Evolutionary conservation across 2,113 vertebrate genomes (phyloP), one percentile per base, ranked within the genome.

Genomic region (Brachyhypopomus occidentalis): DNA sequence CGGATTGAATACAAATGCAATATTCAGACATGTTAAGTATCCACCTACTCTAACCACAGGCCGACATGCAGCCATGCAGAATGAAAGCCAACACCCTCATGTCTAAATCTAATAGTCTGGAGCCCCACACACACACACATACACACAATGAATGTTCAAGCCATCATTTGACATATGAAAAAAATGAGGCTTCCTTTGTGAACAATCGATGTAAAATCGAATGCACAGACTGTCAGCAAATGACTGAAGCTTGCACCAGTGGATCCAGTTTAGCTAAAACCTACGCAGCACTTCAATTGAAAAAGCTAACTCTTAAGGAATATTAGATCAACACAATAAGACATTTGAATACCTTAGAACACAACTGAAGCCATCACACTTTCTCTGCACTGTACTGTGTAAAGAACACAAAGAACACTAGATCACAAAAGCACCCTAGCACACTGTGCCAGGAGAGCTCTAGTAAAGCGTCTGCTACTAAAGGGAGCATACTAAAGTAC

Each of bases 1-100:
- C 72, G 85, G 75, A 84, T 71, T 80, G 80, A 77, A 83, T 80
- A 80, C 85, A 80, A 83, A 87, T 87, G 74, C 60, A 41, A 66
- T 67, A 55, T 58, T 81, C 79, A 80, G 60, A 66, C 75, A 81
- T 77, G 59, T 75, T 81, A 84, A 84, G 64, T 58, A 74, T 45
- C 64, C 67, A 27, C 62, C 79, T 73, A 60, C 69, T 11, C 63
- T 56, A 73, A 38, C n/a, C 23, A 74, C 80, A 63, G 60, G 38
- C 62, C 34, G 27, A 70, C 22, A 56, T 0, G 45, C 22, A 72
- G 5, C 27, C 3, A 64, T n/a, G 16, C 81, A 78, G 63, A 23
- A 38, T 71, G 71, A 79, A 79, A 74, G 48, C 3, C 78, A 30
- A 64, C 78, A 73, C 62, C 45, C 41, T 73, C 14, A 20, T 52